Base-by-base conservation (phyloP, 2,113 vertebrate genomes). In the Microcebus murinus region DNA sequence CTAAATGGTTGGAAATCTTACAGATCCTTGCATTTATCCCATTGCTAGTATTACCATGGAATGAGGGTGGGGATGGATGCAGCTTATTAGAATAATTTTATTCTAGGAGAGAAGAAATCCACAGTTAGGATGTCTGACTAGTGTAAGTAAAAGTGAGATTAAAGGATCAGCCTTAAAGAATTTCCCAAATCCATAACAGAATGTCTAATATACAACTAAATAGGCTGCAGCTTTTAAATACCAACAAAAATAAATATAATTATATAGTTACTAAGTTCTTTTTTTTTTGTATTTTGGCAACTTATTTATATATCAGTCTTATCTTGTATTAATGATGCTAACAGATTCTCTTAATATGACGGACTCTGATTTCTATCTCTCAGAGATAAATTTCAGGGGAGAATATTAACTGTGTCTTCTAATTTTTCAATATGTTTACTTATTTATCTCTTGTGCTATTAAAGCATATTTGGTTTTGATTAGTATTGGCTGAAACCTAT, bases 401-500 rank as follows among this genome's bases (percentile, higher is more conserved):
- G 0, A 81, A 74, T 71, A 90, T 4, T 86, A n/a, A 79, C 17
- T 31, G 2, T 25, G 27, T 55, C 21, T 70, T 90, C 31, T 82
- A 70, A 65, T 88, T 79, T 97, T 85, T 59, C 12, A 89, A 77
- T 71, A 73, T n/a, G 17, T 8, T 42, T 36, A 29, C 52, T 88
- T 91, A 80, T 27, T 59, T 68, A 68, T 20, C 9, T 74, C 45
- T 76, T 52, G 15, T 50, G 34, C 29, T 76, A 23, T 88, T 88
- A 84, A 92, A 7, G 23, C 45, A 90, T 4, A 5, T 63, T 93
- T 87, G 50, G 10, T 82, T 96, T 94, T 92, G 68, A 82, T 14
- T 50, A 34, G 23, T 81, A 45, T 29, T 57, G 25, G 27, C 18
- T 17, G 73, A 87, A 95, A 84, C 45, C 12, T n/a, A 45, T 18